phyloP scores from a whole-genome alignment of 2,797 vertebrate species.

The Odontamblyopus rebecca region DNA sequence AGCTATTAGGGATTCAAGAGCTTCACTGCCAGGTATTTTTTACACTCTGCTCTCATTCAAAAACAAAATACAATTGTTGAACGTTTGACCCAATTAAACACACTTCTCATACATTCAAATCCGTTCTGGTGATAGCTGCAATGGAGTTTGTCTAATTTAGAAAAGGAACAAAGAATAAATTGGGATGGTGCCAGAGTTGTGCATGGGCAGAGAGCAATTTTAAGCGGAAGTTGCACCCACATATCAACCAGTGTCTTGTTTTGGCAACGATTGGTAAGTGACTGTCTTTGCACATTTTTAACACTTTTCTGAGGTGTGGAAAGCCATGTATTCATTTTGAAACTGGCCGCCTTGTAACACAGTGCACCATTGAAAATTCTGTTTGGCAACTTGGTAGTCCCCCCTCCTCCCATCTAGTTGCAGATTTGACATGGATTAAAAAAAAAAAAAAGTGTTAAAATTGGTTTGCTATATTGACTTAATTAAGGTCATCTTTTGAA shows the following conservation, averaged over 20 bases:
- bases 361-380: conserved; percentile 2
- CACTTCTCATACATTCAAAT: background rate
- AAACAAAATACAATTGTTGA: conserved; percentile 23
- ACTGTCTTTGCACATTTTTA: background rate
- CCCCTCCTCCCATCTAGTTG: background rate
- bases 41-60: conserved; percentile 1
- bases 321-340: background rate
- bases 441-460: background rate
- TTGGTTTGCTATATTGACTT: background rate
- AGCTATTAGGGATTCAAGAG: conserved; percentile 1
- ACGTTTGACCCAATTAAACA: conserved; percentile 16
- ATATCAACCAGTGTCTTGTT: conserved; percentile 4
- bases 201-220: background rate
- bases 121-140: background rate
- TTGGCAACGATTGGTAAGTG: background rate
- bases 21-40: conserved; percentile 17
- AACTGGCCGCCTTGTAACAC: conserved; percentile 19
- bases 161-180: background rate
- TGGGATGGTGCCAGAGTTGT: background rate
- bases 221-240: conserved; percentile 12
- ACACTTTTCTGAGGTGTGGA: conserved; percentile 24
- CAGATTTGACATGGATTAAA: background rate
- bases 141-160: background rate
- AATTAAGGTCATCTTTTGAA: background rate
- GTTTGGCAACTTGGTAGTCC: background rate